Base-by-base conservation (phyloP, 2,797 vertebrate species). In the Sphenopsis melanotis region DNA sequence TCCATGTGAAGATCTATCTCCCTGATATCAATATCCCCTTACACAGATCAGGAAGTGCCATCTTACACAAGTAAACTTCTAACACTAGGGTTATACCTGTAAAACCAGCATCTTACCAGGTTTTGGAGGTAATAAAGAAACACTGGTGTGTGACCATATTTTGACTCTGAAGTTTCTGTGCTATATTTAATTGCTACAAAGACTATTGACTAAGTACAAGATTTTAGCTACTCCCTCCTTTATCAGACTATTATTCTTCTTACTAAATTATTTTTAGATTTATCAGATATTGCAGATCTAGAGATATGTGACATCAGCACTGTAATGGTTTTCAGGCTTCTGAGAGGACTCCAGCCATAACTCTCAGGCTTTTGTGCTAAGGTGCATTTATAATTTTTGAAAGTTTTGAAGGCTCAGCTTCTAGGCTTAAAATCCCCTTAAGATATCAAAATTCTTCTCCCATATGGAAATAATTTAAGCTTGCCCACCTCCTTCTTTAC, bases 391-490 rank as follows among this genome's bases (percentile, higher is more conserved):
- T 80, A 92, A 64, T 68, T 91, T 85, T 87, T 34, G 36, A 80
- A 90, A 91, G 36, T 59, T 91, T 90, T 80, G 79, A 91, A 71
- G 32, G 26, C 39, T 90, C 53, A 71, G 39, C 2, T 42, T 47
- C 74, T 92, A 80, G n/a, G 32, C 26, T 93, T 78, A 74, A 79
- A 79, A 82, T 83, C 41, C 83, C 78, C 68, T 87, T 74, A 91
- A 76, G 87, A 96, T 91, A 90, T 32, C 19, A 27, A 86, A 66
- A 76, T 83, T 95, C 60, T 93, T 93, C 78, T 70, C n/a, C 87
- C 91, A 95, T 91, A 95, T 95, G 97, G 97, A 97, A 97, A 95
- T 78, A 74, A 91, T 97, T 94, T 95, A 49, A 49, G 21, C 8
- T 88, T 96, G 75, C 90, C 84, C 42, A 93, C 75, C 86, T 96